A percentile compares a stretch with the other conserved stretches of the same genome.
Evolutionary conservation across 2,797 vertebrate species (phyloP).

Genomic region (Menidia menidia): DNA sequence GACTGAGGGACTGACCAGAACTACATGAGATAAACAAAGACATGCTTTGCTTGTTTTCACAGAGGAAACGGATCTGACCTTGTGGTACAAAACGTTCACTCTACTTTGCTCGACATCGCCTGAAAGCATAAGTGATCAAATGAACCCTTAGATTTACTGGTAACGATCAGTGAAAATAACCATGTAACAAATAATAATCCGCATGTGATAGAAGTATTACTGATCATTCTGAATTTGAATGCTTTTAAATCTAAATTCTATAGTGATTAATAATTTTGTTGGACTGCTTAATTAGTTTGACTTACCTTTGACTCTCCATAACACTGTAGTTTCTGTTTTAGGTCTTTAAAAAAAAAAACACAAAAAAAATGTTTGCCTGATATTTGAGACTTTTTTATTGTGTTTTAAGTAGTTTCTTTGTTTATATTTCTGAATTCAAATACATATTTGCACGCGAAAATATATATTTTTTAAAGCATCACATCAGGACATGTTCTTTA

Average conservation of each 20-base stretch:
- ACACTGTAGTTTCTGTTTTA: too few species aligned
- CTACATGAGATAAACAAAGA: conserved; percentile 47
- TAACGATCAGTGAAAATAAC: too few species aligned
- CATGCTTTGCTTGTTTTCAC: conserved; percentile 52
- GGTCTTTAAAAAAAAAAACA: too few species aligned
- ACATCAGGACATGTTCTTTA: neutral
- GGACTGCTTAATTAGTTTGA: too few species aligned
- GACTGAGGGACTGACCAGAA: conserved; percentile 33
- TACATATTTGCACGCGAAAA: neutral
- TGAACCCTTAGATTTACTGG: too few species aligned
- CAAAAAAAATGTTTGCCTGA: too few species aligned
- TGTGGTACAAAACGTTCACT: neutral
- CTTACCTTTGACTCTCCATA: too few species aligned
- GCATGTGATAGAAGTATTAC: neutral
- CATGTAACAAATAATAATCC: too few species aligned
- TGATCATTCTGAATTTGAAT: neutral
- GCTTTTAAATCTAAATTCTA: neutral
- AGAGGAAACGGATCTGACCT: conserved; percentile 49
- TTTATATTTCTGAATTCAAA: conserved; percentile 13
- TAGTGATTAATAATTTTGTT: neutral
- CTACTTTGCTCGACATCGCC: neutral
- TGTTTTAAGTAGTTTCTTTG: conserved; percentile 46
- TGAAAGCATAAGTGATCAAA: neutral
- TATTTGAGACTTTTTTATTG: conserved; percentile 47
- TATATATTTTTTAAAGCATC: neutral